A percentile compares a stretch with the other conserved stretches of the same genome.
phyloP scores from a whole-genome alignment of 2,113 vertebrate genomes.

The Piaya cayana region DNA sequence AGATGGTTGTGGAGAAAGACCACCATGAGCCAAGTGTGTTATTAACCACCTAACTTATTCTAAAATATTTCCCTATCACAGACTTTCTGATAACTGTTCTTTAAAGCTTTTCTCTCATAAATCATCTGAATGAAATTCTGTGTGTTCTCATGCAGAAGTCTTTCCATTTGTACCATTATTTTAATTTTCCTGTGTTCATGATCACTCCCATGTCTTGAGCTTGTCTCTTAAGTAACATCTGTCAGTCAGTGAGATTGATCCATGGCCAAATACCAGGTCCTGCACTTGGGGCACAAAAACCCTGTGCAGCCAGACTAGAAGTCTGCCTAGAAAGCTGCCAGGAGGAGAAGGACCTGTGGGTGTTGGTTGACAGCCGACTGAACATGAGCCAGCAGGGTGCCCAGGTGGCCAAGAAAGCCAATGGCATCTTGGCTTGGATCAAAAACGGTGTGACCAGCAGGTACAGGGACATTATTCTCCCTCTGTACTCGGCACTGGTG shows the following conservation, averaged over 20 bases:
- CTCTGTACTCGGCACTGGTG: too few relatives aligned
- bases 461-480: too few relatives aligned
- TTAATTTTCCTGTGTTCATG: not conserved
- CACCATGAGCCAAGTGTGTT: not conserved
- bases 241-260: not conserved
- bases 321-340: too few relatives aligned
- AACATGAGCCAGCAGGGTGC: too few relatives aligned
- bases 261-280: too few relatives aligned
- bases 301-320: too few relatives aligned
- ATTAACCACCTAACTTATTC: not conserved
- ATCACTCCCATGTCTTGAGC: not conserved
- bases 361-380: too few relatives aligned
- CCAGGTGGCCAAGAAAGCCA: too few relatives aligned
- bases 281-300: too few relatives aligned
- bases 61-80: not conserved
- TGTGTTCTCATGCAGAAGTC: not conserved
- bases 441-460: too few relatives aligned
- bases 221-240: not conserved
- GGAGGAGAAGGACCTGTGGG: too few relatives aligned
- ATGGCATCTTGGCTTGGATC: too few relatives aligned
- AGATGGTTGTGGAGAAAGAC: not conserved
- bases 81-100: not conserved
- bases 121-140: not conserved
- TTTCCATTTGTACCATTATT: not conserved
- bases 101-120: not conserved